Base-by-base conservation (phyloP, 1,140 invertebrate genomes). In the Zaprionus gabonicus region DNA sequence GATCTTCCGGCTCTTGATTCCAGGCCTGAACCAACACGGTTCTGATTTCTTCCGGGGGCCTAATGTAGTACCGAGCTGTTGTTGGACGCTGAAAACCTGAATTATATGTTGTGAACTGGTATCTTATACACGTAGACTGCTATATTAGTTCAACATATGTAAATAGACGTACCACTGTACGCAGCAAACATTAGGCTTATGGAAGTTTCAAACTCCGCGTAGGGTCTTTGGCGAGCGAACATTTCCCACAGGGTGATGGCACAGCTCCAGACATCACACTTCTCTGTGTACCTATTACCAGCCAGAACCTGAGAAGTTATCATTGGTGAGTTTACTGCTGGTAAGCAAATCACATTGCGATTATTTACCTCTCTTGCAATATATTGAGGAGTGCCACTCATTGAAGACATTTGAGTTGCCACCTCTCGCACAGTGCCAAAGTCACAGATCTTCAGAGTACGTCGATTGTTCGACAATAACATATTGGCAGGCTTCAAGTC, bases 241-340 rank as follows among this genome's bases (percentile, higher is more conserved):
- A 99, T 96, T 94, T 99, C 98, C 98, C 98, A 99, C n/a, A 99
- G 93, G 70, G 99, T 99, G 51, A 99, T 98, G 25, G 97, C 97
- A 97, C 97, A 99, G 93, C 98, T 99, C 91, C 98, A 99, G 36
- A 99, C 96, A 95, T 99, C 99, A 95, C 98, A 99, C 94, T 99
- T 99, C 94, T 99, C 98, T 67, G 97, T 98, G 92, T 99, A 99
- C 36, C 94, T 95, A 38, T 94, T 95, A 51, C 95, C 96, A 94
- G 95, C 94, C 92, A 96, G 96, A 1, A 96, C 95, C 94, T 95
- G 83, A n/a, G 94, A 28, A 28, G 5, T 28, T 6, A 28, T 28
- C 27, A 28, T 28, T 28, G 27, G 27, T 28, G 27, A 28, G 27
- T 28, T 6, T 1, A n/a, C 13, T 15, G 4, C 27, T 28, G 27